Base-by-base conservation (phyloP, 1,140 invertebrate species). In the Scaptomyza pallida region DNA sequence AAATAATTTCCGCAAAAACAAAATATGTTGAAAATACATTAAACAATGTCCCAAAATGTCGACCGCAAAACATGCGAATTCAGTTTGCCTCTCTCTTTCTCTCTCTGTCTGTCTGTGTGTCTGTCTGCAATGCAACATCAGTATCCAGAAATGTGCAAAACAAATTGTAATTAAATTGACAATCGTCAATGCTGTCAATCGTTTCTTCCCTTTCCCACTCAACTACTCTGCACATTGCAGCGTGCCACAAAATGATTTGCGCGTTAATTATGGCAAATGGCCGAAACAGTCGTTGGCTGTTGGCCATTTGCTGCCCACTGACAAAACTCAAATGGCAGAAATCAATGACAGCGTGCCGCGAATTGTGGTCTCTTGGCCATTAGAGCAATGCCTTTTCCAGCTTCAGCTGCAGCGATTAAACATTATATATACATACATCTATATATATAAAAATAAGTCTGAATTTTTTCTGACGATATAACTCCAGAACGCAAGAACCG, bases 151-250 rank as follows among this genome's bases (percentile, higher is more conserved):
- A 73, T 82, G 61, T 73, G 73, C 78, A 67, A 72, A 78, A 78
- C 73, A 81, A 82, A 82, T 81, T 82, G 74, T 81, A 81, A 81
- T 81, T 81, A 81, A 81, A 81, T 81, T 81, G 78, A 81, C 78
- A 82, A 65, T 47, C 74, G 52, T 52, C 70, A 61, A 57, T 65
- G 21, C 10, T 9, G 8, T 30, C 26, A 30, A 30, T 30, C 26
- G 26, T 8, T 30, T 2, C 8, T 6, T 30, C 26, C 26, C 26
- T 9, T 9, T 5, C 33, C n/a, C 6, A 13, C 13, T 41, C 41
- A 21, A 2, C 19, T 30, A 16, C 35, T 0, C 13, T 12, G 2
- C 1, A 43, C 13, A 8, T 26, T 5, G 5, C 12, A 1, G 6
- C 8, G 9, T 33, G 9, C 35, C 26, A 19, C 47, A 78, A 74